Evolutionary conservation across 92 coral and sea anemone species (phyloP).

Genomic region (Zoanthus sociatus): DNA sequence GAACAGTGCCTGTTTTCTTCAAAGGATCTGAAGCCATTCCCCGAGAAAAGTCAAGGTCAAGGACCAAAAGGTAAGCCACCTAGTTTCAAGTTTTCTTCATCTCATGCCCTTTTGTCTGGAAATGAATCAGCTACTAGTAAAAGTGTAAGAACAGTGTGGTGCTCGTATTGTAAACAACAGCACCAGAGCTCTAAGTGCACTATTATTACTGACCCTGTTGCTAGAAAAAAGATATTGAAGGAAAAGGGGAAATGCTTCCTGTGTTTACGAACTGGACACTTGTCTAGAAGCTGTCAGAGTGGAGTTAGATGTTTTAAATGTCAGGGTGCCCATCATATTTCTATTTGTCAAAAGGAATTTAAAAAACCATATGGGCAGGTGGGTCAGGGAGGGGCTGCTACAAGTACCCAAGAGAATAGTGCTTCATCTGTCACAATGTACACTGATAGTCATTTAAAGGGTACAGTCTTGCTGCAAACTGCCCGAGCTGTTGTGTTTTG

Average conservation of each 20-base stretch:
- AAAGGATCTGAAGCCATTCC: not conserved
- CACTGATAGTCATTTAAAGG: not conserved
- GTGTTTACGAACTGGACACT: not conserved
- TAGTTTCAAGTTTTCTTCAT: not conserved
- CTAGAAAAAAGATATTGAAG: not conserved
- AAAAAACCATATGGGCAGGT: not conserved
- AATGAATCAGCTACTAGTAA: not conserved
- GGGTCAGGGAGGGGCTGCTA: not conserved
- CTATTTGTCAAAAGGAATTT: not conserved
- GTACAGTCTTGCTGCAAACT: too few relatives aligned
- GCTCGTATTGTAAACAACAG: not conserved
- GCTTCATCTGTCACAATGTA: not conserved
- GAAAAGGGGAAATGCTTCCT: not conserved
- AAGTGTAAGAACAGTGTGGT: not conserved
- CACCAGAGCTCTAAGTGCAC: not conserved
- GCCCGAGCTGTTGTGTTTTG: too few relatives aligned
- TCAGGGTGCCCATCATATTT: not conserved
- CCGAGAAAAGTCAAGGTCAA: not conserved
- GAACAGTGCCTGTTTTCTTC: slow-evolving; percentile 4
- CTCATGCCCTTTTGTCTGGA: not conserved
- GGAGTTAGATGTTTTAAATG: not conserved
- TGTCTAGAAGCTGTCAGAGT: not conserved
- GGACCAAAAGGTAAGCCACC: not conserved
- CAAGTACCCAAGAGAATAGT: not conserved
- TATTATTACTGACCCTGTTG: not conserved